Evolutionary conservation across 1,140 invertebrate genomes (phyloP).

Genomic region (Halictus rubicundus): DNA sequence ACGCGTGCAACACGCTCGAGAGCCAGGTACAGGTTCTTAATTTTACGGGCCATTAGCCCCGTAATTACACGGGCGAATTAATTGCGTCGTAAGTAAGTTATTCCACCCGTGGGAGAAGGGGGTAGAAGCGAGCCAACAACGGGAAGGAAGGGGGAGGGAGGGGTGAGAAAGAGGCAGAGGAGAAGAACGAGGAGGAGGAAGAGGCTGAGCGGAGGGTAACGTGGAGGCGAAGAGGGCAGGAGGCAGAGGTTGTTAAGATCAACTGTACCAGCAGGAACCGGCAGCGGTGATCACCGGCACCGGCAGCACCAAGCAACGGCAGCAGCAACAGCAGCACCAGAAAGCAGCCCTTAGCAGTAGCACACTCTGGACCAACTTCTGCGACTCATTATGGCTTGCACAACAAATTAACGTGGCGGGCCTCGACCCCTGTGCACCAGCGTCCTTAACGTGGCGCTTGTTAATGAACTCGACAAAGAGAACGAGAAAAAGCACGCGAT

Average conservation of each 20-base stretch:
- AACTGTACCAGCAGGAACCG: constrained; percentile 44
- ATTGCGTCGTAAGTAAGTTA: constrained; percentile 75
- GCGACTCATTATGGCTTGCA: constrained; percentile 55
- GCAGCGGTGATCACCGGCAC: constrained; percentile 29
- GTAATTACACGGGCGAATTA: constrained; percentile 75
- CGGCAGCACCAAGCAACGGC: constrained; percentile 12
- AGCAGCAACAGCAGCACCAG: background rate
- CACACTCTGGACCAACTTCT: constrained; percentile 46
- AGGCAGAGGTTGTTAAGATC: constrained; percentile 57
- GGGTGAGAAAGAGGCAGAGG: background rate
- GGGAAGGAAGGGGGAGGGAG: background rate
- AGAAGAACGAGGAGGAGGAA: constrained; percentile 3
- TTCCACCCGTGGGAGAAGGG: constrained; percentile 54
- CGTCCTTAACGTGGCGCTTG: constrained; percentile 50
- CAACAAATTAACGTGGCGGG: constrained; percentile 54
- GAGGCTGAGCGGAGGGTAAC: constrained; percentile 15
- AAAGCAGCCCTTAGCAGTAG: constrained; percentile 37
- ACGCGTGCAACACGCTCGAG: constrained; percentile 60
- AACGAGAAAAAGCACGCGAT: constrained; percentile 48
- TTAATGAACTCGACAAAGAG: constrained; percentile 53
- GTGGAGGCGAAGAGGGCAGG: constrained; percentile 14
- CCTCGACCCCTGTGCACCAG: constrained; percentile 35
- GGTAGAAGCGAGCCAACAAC: constrained; percentile 35
- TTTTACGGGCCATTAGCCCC: constrained; percentile 74
- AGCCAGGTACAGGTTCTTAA: constrained; percentile 71